Conservation (phyloP, 2,113 vertebrate species). For the Engraulis encrasicolus region DNA sequence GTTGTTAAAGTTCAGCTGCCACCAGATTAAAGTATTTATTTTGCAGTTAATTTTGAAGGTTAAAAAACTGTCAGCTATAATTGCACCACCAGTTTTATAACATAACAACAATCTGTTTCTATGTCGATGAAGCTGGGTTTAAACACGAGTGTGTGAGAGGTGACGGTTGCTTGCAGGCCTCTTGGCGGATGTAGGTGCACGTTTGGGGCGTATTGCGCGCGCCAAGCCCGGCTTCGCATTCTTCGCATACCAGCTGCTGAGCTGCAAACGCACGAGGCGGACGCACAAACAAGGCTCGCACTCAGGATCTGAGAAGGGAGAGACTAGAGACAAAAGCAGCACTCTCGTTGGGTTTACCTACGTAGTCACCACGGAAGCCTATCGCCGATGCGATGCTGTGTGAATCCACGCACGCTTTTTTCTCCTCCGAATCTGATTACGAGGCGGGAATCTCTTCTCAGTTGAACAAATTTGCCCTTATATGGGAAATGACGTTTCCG, state of each 20-base stretch:
- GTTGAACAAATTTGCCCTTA: background rate
- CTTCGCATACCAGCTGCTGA: background rate
- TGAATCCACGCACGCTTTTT: background rate
- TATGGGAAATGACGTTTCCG: conserved; percentile 17
- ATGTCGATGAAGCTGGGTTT: background rate
- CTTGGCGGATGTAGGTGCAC: background rate
- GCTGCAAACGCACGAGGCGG: background rate
- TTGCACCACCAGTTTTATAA: background rate
- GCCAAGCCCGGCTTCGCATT: background rate
- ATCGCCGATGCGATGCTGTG: background rate
- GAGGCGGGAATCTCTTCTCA: background rate
- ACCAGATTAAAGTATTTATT: background rate
- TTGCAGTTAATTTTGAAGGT: background rate
- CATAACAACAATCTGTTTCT: too few relatives aligned
- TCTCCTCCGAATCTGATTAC: background rate
- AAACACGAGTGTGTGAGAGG: background rate
- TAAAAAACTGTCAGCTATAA: background rate
- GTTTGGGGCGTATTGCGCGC: background rate
- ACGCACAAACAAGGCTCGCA: background rate
- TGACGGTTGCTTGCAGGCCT: background rate
- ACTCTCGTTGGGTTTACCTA: background rate
- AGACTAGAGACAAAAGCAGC: background rate
- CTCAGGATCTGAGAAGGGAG: too few relatives aligned
- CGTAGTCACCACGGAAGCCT: background rate
- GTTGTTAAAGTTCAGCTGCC: background rate